Evolutionary conservation across 1,140 invertebrate genomes (phyloP).

Genomic region (Listronotus bonariensis): DNA sequence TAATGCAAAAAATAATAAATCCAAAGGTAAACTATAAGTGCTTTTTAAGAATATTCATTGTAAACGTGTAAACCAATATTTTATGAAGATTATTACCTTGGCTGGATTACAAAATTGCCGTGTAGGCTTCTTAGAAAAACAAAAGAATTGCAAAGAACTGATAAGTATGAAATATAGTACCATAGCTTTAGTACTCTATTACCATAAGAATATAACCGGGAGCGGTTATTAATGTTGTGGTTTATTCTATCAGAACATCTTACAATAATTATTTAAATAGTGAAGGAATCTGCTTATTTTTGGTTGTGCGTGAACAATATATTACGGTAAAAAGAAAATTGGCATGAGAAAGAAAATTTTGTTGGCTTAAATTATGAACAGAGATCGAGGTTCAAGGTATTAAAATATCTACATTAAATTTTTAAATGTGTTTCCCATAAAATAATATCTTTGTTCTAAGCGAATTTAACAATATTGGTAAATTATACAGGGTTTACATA

Average conservation of each 20-base stretch:
- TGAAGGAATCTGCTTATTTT: not conserved
- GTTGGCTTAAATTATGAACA: too few relatives aligned
- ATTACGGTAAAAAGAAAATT: conserved; percentile 2
- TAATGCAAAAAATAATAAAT: too few relatives aligned
- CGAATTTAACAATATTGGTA: too few relatives aligned
- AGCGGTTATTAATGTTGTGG: conserved; percentile 10
- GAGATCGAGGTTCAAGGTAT: too few relatives aligned
- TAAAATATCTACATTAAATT: too few relatives aligned
- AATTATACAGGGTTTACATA: too few relatives aligned
- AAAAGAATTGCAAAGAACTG: conserved; percentile 11
- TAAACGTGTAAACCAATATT: conserved; percentile 14
- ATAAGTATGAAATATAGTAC: conserved; percentile 24
- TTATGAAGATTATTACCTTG: conserved; percentile 14
- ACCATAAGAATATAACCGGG: conserved; percentile 10
- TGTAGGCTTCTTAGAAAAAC: conserved; percentile 14
- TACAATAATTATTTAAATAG: conserved; percentile 4
- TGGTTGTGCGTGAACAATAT: not conserved
- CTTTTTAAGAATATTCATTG: conserved; percentile 2
- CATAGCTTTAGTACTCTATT: conserved; percentile 14
- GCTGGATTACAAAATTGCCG: conserved; percentile 13
- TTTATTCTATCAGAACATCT: conserved; percentile 7
- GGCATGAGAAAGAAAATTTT: not conserved
- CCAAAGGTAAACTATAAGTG: not conserved
- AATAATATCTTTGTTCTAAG: too few relatives aligned
- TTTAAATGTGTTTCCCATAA: too few relatives aligned